These are phyloP conservation scores for Odontomachus brunneus DNA, from an alignment of 1,140 invertebrate species.

Conservation along the genomic window DNA sequence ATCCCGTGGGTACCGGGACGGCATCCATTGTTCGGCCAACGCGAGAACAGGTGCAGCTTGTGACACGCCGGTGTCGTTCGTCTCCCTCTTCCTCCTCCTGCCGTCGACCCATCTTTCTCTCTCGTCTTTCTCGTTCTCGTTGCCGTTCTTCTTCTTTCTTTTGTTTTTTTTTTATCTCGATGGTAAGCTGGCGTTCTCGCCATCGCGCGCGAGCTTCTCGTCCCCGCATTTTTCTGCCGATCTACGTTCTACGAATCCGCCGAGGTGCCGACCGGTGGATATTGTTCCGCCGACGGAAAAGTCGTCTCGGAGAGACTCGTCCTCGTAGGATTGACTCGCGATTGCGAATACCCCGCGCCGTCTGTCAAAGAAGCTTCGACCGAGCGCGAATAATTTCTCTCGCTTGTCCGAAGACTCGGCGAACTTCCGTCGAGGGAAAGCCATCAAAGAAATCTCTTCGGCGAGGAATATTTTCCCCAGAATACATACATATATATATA, in stretches of 20 bases:
- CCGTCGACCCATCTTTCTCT: neutral
- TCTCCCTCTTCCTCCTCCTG: neutral
- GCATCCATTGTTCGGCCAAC: constrained; percentile 76
- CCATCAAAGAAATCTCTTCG: constrained; percentile 52
- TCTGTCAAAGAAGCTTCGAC: constrained; percentile 61
- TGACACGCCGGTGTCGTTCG: constrained; percentile 47
- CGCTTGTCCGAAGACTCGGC: constrained; percentile 58
- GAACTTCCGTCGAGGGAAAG: constrained; percentile 26
- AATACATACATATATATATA: neutral
- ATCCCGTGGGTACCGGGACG: constrained; percentile 71
- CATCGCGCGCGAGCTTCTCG: constrained; percentile 19
- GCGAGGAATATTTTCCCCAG: constrained; percentile 59
- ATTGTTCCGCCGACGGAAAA: constrained; percentile 55
- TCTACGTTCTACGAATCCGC: constrained; percentile 42
- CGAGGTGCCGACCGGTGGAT: constrained; percentile 23
- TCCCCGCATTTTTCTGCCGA: constrained; percentile 7
- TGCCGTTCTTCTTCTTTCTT: neutral
- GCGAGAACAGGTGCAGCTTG: constrained; percentile 73
- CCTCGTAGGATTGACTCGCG: constrained; percentile 39
- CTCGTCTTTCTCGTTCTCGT: neutral
- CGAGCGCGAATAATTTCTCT: constrained; percentile 69
- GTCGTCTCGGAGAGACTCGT: constrained; percentile 30
- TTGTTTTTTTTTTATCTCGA: neutral
- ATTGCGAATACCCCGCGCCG: constrained; percentile 52
- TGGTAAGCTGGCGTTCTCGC: constrained; percentile 23